phyloP scores from a whole-genome alignment of 2,797 vertebrate species.

The Scolopax bukidnonensis region DNA sequence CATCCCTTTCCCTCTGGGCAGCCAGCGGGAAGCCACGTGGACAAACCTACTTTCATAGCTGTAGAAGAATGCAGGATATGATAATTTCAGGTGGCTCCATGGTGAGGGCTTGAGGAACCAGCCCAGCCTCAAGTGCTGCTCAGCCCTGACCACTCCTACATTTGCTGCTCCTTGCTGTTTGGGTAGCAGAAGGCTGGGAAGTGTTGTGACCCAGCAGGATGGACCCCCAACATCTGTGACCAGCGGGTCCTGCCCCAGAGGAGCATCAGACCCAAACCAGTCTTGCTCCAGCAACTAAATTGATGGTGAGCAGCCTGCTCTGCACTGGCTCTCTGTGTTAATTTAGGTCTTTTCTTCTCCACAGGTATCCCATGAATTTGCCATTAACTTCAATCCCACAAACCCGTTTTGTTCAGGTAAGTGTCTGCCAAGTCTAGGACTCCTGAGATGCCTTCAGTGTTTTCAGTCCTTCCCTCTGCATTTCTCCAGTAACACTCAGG shows the following conservation, averaged over 20 bases:
- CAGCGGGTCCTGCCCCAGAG: neutral
- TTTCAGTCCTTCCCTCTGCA: neutral
- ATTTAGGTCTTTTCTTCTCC: neutral
- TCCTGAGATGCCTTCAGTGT: neutral
- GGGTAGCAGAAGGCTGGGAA: neutral
- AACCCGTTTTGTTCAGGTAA: slow-evolving; percentile 97
- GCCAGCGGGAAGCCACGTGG: accelerated
- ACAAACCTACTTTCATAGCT: neutral
- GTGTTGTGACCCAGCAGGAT: neutral
- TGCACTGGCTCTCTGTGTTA: neutral
- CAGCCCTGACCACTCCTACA: accelerated
- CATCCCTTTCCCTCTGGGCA: neutral
- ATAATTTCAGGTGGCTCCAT: neutral
- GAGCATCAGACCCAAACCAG: neutral
- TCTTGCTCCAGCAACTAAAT: neutral
- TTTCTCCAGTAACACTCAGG: neutral
- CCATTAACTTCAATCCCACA: slow-evolving; percentile 98
- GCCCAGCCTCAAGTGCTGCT: neutral
- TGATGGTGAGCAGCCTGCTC: neutral
- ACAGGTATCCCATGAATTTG: slow-evolving; percentile 98
- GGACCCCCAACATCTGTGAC: accelerated
- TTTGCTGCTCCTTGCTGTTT: neutral
- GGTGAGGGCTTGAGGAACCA: neutral
- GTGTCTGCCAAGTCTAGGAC: neutral
- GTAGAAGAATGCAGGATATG: neutral